Evolutionary conservation across 2,888 invertebrate species (phyloP), one percentile per base, ranked within the genome.

Genomic region (Heliconius erato): DNA sequence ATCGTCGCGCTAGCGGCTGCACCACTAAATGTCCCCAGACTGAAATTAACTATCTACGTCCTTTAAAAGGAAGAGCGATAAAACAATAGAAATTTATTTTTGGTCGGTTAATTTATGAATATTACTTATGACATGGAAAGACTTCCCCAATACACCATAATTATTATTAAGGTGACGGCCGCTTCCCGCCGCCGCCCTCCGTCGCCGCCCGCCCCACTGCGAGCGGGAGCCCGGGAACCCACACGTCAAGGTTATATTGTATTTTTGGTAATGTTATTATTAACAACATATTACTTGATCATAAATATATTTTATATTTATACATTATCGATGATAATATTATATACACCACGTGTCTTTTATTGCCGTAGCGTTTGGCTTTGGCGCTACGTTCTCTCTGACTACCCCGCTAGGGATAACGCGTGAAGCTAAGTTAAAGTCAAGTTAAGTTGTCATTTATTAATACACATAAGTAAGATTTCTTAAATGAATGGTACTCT

Each of bases 131-230:
- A 82, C 79, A 78, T 72, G 72, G 35, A 83, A 78, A 63, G 72
- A 83, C 83, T 80, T 83, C 83, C 83, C 74, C 35, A 83, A 79
- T 74, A 79, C 69, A 74, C 74, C 79, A 82, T 82, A 79, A 82
- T 82, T 74, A 82, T 82, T 74, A 79, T 79, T 54, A 40, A 79
- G 65, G 65, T 54, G 81, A 81, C 78, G 78, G 72, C 19, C 49
- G 26, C 65, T 44, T 81, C 11, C 69, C 69, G 28, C 67, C 49
- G 44, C 4, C 32, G 11, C 40, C 32, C 23, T 5, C 3, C 40
- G 40, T 4, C 74, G 65, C 12, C 35, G 59, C 76, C 19, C 40
- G n/a, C 59, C 35, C 32, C 40, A 12, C 65, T 26, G 63, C 40
- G 26, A 14, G 44, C 77, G 77, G 44, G 76, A 40, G 9, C 44